Conservation (phyloP, 2,113 vertebrate genomes). For the Rostratula benghalensis region DNA sequence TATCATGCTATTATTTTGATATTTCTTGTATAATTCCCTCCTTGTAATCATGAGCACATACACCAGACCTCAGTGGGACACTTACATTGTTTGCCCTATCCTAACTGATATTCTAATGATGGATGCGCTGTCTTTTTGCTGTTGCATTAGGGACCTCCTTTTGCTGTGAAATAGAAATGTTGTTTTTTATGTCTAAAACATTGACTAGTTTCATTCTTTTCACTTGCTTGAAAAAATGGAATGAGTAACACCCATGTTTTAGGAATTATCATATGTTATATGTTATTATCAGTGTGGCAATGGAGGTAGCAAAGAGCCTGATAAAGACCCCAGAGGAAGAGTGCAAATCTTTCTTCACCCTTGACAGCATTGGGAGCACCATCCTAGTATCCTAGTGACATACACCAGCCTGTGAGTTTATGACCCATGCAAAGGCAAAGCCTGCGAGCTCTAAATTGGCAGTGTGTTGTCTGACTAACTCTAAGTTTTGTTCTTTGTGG, state of each 20-base stretch:
- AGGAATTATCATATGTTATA: neutral
- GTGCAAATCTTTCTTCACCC: neutral
- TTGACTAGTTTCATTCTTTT: neutral
- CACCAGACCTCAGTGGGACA: neutral
- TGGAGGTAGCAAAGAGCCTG: neutral
- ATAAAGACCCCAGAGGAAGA: neutral
- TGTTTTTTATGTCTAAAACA: neutral
- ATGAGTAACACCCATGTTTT: neutral
- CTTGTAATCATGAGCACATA: neutral
- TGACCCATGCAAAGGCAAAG: neutral
- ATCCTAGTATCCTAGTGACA: fast-evolving
- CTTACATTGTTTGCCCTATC: neutral
- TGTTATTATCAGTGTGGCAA: neutral
- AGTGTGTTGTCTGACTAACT: neutral
- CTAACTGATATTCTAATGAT: neutral
- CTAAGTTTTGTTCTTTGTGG: neutral
- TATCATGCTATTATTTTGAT: neutral
- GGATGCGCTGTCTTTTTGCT: neutral
- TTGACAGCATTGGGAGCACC: neutral
- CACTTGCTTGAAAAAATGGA: neutral
- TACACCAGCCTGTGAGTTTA: neutral
- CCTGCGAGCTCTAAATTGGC: neutral
- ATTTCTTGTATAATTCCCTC: neutral
- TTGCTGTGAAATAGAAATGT: neutral
- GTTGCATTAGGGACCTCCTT: neutral